Conservation (phyloP, 2,888 invertebrate species). For the Gastracanthus pulcherrimus region DNA sequence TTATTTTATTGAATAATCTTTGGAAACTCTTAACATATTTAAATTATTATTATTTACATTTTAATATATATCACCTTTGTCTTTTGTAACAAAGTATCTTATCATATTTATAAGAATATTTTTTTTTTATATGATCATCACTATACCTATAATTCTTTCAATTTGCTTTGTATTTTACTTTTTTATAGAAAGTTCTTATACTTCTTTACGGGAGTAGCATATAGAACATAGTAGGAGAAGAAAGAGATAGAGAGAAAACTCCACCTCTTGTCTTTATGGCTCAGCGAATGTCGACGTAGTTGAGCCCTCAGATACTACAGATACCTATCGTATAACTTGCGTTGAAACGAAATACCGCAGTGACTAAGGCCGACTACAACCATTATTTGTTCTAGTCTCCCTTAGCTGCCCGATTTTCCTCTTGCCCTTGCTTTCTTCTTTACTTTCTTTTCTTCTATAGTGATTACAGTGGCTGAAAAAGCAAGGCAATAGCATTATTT, state of each 20-base stretch:
- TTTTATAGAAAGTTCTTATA: neutral
- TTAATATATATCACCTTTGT: neutral
- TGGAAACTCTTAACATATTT: neutral
- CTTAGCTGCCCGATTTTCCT: constrained; percentile 58
- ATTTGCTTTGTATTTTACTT: neutral
- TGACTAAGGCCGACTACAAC: constrained; percentile 72
- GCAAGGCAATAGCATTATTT: too few species aligned
- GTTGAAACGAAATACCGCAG: constrained; percentile 68
- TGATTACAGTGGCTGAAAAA: too few species aligned
- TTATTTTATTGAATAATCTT: neutral
- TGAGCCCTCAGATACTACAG: constrained; percentile 35
- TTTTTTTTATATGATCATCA: too few species aligned
- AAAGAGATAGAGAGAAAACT: neutral
- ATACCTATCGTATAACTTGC: constrained; percentile 53
- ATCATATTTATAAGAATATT: too few species aligned
- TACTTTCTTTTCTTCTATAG: constrained; percentile 1
- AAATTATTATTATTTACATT: neutral
- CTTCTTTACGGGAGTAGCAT: neutral
- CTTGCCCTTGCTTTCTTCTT: constrained; percentile 27
- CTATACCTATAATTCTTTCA: too few species aligned
- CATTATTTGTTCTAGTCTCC: constrained; percentile 70
- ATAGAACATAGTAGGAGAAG: neutral
- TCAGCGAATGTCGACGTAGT: constrained; percentile 38
- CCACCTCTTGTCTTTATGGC: constrained; percentile 50
- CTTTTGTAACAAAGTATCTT: too few species aligned